Evolutionary conservation across 2,888 invertebrate species (phyloP), one percentile per base, ranked within the genome.

Genomic region (Drosophila pseudotalamancana): DNA sequence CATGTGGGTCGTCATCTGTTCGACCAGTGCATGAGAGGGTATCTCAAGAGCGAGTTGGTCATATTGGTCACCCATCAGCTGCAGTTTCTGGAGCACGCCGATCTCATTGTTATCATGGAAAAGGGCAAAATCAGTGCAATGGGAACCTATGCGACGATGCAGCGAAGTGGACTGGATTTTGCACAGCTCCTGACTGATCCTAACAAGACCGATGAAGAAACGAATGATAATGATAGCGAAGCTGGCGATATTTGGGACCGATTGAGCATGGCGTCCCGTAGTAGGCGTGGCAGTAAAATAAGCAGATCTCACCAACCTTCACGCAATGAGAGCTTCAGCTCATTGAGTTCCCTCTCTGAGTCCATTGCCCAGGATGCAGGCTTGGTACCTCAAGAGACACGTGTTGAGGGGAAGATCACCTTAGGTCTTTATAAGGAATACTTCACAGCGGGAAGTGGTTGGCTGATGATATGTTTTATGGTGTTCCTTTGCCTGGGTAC

Each of bases 1-100:
- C 96, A 96, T 89, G 97, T 98, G 1, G 97, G 97, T 3, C 94
- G 96, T 11, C 96, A 97, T 90, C 93, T 98, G 83, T 98, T 97
- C 91, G 96, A 97, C 50, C 87, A 90, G 48, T 91, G 91, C 50
- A 90, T 91, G 87, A 83, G 84, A 12, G 87, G 88, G 4, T 90
- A 82, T 74, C 90, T 97, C 42, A 92, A 92, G 40, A 92, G 93
- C 9, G 95, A 95, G 89, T 94, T 95, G 6, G 94, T 95, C 0
- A 92, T 97, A 39, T 91, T 97, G 45, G 95, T 96, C 3, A 97
- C 97, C 0, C 97, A 97, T 92, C 97, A 97, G 88, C 90, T 96
- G 32, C 97, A 97, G 89, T 96, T 95, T 77, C 92, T 95, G 21
- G 94, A 94, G 74, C 92, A 93, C 19, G 95, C 94, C 0, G 94